Conservation (phyloP, 1,140 invertebrate genomes). For the Ceratitis capitata region DNA sequence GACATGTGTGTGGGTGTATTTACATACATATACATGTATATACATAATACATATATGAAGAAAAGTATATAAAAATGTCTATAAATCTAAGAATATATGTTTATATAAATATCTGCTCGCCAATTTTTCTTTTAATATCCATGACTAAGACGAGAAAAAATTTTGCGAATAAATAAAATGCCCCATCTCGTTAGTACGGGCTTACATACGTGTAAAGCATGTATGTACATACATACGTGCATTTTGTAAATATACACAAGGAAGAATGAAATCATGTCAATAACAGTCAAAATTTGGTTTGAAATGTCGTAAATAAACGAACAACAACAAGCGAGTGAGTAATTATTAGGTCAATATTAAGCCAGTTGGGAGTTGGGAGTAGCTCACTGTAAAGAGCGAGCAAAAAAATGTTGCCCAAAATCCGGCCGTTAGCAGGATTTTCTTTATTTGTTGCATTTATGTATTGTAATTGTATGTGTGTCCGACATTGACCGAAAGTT, state of each 20-base stretch:
- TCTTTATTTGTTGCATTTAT: neutral
- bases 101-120: neutral
- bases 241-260: too few species aligned
- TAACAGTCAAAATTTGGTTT: neutral
- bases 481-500: neutral
- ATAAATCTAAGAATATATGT: neutral
- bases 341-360: neutral
- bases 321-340: neutral
- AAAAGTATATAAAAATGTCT: neutral
- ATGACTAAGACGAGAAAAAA: constrained; percentile 2
- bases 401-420: neutral
- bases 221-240: too few species aligned
- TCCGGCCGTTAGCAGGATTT: too few species aligned
- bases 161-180: neutral
- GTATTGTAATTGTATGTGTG: neutral
- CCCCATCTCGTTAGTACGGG: neutral
- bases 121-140: neutral
- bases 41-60: neutral
- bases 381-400: neutral
- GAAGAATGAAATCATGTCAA: neutral
- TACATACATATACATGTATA: neutral
- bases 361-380: neutral
- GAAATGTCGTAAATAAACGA: neutral
- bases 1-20: neutral
- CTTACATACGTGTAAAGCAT: too few species aligned